These are phyloP conservation scores for Mya arenaria DNA, from an alignment of 1,140 invertebrate species.

Conservation along the genomic window DNA sequence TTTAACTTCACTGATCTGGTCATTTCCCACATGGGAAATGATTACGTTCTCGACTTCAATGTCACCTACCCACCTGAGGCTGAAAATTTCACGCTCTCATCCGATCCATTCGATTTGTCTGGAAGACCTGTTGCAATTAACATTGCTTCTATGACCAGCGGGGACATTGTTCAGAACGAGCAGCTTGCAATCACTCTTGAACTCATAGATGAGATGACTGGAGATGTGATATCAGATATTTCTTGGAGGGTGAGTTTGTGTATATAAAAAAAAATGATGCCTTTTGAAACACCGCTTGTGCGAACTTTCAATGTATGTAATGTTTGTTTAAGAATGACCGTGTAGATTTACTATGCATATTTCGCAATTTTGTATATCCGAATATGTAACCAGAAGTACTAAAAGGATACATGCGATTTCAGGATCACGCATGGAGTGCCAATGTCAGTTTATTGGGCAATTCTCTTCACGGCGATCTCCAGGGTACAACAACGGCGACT, in stretches of 20 bases:
- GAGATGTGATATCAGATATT: slow-evolving; percentile 46
- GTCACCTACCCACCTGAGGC: slow-evolving; percentile 63
- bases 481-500: neutral
- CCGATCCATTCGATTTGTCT: slow-evolving; percentile 29
- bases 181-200: slow-evolving; percentile 48
- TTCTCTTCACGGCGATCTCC: neutral
- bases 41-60: slow-evolving; percentile 68
- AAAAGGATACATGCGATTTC: neutral
- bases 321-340: too few species aligned
- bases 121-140: slow-evolving; percentile 41
- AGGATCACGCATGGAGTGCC: slow-evolving; percentile 23
- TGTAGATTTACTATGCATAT: too few species aligned
- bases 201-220: slow-evolving; percentile 59
- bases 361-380: too few species aligned
- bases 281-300: too few species aligned
- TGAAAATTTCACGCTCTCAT: slow-evolving; percentile 59
- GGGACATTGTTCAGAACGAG: slow-evolving; percentile 1
- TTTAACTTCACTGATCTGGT: slow-evolving; percentile 46
- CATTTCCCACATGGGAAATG: slow-evolving; percentile 38
- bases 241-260: slow-evolving; percentile 50
- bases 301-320: too few species aligned
- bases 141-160: slow-evolving; percentile 42
- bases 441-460: neutral
- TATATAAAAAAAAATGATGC: too few species aligned
- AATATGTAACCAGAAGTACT: too few species aligned